Evolutionary conservation across 1,140 invertebrate species (phyloP).

Genomic region (Zaprionus taronus): DNA sequence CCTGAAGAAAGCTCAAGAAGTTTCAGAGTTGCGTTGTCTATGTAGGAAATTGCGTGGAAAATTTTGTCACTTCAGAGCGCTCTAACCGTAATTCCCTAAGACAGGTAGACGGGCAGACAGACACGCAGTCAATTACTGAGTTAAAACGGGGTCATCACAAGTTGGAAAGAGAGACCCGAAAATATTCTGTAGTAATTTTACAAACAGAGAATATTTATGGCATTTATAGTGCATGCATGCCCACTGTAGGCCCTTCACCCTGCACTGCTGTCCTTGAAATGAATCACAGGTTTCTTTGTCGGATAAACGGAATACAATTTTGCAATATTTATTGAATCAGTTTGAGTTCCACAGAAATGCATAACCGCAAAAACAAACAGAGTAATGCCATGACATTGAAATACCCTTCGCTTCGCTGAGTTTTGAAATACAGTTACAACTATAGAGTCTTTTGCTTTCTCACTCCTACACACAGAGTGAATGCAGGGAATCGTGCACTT

Average conservation of each 20-base stretch:
- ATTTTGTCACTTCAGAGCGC: slow-evolving; percentile 23
- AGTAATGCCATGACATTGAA: too few species aligned
- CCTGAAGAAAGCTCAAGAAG: slow-evolving; percentile 66
- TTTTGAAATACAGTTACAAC: too few species aligned
- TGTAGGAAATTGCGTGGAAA: slow-evolving; percentile 43
- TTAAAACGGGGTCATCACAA: slow-evolving; percentile 4
- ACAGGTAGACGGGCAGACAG: neutral
- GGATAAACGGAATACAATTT: neutral
- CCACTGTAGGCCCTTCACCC: neutral
- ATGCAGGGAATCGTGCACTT: too few species aligned
- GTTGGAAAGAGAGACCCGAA: neutral
- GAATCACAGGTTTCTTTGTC: slow-evolving; percentile 25
- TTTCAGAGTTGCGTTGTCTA: slow-evolving; percentile 1
- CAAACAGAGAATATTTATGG: neutral
- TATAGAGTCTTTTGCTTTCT: too few species aligned
- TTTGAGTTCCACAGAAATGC: neutral
- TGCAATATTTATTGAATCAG: slow-evolving; percentile 26
- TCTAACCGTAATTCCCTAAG: slow-evolving; percentile 10
- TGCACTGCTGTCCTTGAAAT: slow-evolving; percentile 1
- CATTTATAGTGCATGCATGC: neutral
- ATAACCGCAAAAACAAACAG: slow-evolving; percentile 19
- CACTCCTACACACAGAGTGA: too few species aligned
- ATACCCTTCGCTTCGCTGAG: too few species aligned
- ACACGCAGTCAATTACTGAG: neutral
- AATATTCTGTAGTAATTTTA: neutral